A percentile compares a stretch with the other conserved stretches of the same genome.
Conservation (phyloP, 2,113 vertebrate genomes). For the Microtus ochrogaster region DNA sequence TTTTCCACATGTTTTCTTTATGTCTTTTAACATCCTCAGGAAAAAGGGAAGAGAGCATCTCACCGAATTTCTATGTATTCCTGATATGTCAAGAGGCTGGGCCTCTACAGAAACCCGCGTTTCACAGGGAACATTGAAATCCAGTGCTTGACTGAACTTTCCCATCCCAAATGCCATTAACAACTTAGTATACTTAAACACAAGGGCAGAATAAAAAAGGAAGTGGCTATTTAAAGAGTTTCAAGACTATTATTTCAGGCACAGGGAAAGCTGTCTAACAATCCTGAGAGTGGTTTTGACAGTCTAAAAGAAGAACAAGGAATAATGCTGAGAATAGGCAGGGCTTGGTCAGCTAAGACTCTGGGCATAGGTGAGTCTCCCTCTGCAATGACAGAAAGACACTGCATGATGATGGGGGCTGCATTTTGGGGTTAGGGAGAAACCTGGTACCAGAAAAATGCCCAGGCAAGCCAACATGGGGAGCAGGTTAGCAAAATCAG, state of each 20-base stretch:
- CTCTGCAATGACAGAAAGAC: neutral
- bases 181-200: neutral
- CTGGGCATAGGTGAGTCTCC: neutral
- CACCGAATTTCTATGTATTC: neutral
- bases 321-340: neutral
- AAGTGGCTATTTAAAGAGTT: neutral
- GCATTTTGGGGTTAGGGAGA: too few relatives aligned
- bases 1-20: neutral
- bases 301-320: neutral
- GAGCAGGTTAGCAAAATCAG: too few relatives aligned
- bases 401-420: too few relatives aligned
- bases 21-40: neutral
- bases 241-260: neutral
- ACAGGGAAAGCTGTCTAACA: neutral
- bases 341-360: too few relatives aligned
- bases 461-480: too few relatives aligned
- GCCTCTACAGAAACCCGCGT: accelerated
- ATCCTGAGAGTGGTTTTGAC: neutral
- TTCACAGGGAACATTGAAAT: neutral
- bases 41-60: neutral
- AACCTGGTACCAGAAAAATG: too few relatives aligned
- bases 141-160: neutral
- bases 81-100: too few relatives aligned
- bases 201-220: neutral
- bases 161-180: neutral